These are phyloP conservation scores for Artemisiospiza belli DNA, from an alignment of 2,113 vertebrate species.

Conservation along the genomic window DNA sequence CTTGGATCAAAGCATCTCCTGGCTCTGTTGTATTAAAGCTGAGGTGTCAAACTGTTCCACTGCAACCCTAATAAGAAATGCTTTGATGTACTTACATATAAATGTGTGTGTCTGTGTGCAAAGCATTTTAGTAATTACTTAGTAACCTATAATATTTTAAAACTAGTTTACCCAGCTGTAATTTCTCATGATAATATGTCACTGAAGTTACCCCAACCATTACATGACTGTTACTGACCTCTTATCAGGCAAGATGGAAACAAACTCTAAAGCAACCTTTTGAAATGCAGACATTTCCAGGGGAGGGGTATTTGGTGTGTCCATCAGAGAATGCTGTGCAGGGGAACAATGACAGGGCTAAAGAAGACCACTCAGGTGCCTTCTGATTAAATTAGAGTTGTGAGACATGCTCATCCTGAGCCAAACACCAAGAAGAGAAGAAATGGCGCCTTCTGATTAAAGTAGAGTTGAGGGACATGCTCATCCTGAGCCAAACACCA, in stretches of 20 bases:
- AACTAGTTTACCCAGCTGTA: not conserved
- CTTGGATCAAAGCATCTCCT: constrained; percentile 18
- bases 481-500: not conserved
- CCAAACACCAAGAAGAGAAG: too few species aligned
- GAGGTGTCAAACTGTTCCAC: not conserved
- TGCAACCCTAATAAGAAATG: not conserved
- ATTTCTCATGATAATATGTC: not conserved
- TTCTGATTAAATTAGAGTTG: not conserved
- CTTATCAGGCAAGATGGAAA: not conserved
- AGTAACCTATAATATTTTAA: not conserved
- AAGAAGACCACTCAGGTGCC: not conserved
- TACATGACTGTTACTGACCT: not conserved
- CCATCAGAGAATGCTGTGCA: not conserved
- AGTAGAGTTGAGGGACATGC: not conserved
- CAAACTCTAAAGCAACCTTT: not conserved
- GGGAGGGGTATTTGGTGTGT: not conserved
- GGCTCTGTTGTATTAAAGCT: not conserved
- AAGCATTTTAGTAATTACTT: not conserved
- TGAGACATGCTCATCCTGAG: not conserved
- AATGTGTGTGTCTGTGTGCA: not conserved
- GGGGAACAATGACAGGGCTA: not conserved
- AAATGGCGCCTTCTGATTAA: not conserved
- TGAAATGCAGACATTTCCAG: not conserved
- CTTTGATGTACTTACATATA: not conserved
- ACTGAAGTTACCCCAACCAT: not conserved